These are phyloP conservation scores for Ranitomeya variabilis DNA, from an alignment of 2,113 vertebrate species.

Conservation along the genomic window DNA sequence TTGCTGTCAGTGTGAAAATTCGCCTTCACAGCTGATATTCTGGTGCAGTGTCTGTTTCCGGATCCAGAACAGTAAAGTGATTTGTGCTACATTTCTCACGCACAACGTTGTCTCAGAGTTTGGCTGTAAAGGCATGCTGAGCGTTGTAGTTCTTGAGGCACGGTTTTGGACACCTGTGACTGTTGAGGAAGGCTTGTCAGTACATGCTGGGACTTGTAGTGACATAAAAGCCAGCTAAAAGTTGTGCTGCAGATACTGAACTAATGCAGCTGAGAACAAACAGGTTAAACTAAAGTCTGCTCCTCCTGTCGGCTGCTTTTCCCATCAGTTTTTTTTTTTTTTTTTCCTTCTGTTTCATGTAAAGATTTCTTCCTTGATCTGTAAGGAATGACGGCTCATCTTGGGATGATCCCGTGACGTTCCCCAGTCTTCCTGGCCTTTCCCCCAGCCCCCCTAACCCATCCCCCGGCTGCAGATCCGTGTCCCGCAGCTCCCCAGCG, in stretches of 20 bases:
- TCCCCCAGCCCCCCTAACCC: background rate
- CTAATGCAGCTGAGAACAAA: background rate
- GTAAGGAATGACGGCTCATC: constrained; percentile 20
- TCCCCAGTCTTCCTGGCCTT: background rate
- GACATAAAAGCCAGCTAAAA: too few relatives aligned
- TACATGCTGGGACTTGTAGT: too few relatives aligned
- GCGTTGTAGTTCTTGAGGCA: background rate
- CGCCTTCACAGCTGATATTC: background rate
- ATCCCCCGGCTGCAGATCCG: background rate
- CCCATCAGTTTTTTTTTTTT: background rate
- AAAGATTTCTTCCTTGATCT: constrained; percentile 39
- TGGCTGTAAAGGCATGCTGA: background rate
- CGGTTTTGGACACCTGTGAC: background rate
- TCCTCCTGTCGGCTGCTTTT: constrained; percentile 4
- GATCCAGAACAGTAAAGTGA: too few relatives aligned
- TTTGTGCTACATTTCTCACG: too few relatives aligned
- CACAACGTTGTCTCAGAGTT: too few relatives aligned
- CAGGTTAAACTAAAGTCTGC: background rate
- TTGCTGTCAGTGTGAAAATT: background rate
- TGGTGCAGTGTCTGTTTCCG: background rate
- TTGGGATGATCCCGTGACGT: background rate
- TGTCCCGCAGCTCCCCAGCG: background rate
- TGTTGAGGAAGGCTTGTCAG: too few relatives aligned
- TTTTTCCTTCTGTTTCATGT: background rate
- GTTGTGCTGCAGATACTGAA: too few relatives aligned